Evolutionary conservation across 1,140 invertebrate genomes (phyloP).

Genomic region (Megalonaias nervosa): DNA sequence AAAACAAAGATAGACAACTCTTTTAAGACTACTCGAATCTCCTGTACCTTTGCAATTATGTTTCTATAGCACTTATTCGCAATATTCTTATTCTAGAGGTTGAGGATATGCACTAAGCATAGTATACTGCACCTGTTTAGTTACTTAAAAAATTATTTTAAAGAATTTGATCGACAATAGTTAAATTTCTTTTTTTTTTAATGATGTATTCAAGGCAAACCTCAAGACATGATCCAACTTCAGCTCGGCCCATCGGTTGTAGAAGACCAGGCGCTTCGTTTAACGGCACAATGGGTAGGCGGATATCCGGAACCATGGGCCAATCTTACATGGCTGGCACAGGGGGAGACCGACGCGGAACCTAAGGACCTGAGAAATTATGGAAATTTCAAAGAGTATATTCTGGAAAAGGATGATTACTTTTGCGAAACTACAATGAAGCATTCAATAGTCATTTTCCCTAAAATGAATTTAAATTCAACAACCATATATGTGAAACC

Average conservation of each 20-base stretch:
- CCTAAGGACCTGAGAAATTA: slow-evolving; percentile 12
- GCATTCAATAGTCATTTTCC: slow-evolving; percentile 29
- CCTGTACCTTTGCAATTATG: no score
- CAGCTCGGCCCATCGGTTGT: slow-evolving; percentile 16
- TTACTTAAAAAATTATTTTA: no score
- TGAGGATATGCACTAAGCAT: no score
- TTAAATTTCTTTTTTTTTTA: no score
- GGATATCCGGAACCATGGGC: slow-evolving; percentile 28
- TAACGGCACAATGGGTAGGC: slow-evolving; percentile 25
- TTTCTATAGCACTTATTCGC: no score
- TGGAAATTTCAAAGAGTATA: slow-evolving; percentile 26
- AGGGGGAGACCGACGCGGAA: slow-evolving; percentile 11
- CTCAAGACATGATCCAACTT: slow-evolving; percentile 1
- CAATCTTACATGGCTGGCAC: slow-evolving; percentile 24
- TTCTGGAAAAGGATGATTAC: slow-evolving; percentile 15
- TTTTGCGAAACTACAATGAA: slow-evolving; percentile 27
- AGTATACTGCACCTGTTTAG: no score
- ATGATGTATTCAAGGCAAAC: slow-evolving; percentile 5
- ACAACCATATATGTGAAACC: slow-evolving; percentile 20
- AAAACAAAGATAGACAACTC: no score
- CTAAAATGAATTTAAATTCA: slow-evolving; percentile 15
- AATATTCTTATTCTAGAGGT: no score
- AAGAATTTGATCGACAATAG: no score
- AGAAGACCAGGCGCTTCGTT: slow-evolving; percentile 23
- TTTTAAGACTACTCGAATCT: no score